Base-by-base conservation (phyloP, 2,797 vertebrate genomes). In the Chlorospingus flavigularis region DNA sequence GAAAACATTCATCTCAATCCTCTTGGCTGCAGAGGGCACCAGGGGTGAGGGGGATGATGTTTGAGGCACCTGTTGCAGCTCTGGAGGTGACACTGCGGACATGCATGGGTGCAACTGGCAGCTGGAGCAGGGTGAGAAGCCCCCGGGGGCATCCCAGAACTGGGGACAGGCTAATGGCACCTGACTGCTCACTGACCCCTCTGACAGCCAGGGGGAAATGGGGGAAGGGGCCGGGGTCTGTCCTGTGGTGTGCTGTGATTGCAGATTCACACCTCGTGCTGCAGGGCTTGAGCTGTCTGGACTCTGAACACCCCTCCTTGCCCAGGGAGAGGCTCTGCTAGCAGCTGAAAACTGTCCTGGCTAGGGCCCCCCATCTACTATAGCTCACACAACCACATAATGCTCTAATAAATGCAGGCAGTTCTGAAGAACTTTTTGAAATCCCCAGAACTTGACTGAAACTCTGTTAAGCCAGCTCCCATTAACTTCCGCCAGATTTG, bases 61-160 rank as follows among this genome's bases (percentile, higher is more conserved):
- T 17, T 40, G 60, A 33, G 51, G 78, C 30, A 25, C 28, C 21
- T 8, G 0, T 54, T 72, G 61, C 30, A 39, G 39, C n/a, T 54
- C 37, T 0, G 0, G 25, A 11, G 4, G 13, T 24, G 66, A 53
- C 11, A 3, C 26, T 54, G 8, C 0, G 3, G 58, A 25, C 3
- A 5, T 4, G 1, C n/a, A 50, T 0, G 6, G 66, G 11, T 17
- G 20, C 1, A 33, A 4, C 8, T 15, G 11, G 7, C 30, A 62
- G 39, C 35, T 25, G 75, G 39, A 73, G 17, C 3, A 4, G 43
- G 48, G 39, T 0, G 7, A 81, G 70, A 37, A 86, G 20, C 5
- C 2, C 11, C 25, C 1, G 0, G 4, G 43, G 37, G 8, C 25
- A 90, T 19, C 31, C 18, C 40, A 53, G 42, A 18, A 2, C 30